phyloP scores from a whole-genome alignment of 64 coral and sea anemone species.

The Dendronephthya gigantea region DNA sequence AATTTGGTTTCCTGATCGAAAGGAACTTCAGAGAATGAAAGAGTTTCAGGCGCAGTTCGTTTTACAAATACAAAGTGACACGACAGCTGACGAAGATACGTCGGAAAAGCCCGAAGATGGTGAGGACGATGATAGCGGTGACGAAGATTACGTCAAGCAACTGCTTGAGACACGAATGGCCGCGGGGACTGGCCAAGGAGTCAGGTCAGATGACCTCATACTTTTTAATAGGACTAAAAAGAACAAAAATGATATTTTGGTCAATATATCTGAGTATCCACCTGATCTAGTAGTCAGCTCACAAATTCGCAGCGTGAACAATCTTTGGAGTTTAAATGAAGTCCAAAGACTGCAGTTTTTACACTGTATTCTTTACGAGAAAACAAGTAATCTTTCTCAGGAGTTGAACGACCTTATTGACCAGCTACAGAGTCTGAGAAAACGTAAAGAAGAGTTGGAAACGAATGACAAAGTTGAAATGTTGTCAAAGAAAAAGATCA shows the following conservation, averaged over 20 bases:
- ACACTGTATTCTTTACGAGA: not conserved
- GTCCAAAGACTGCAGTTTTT: not conserved
- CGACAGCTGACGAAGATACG: not conserved
- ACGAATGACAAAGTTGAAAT: not conserved
- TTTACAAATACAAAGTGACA: not conserved
- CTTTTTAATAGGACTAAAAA: not conserved
- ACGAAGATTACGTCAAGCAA: not conserved
- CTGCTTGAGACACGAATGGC: not conserved
- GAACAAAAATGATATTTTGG: not conserved
- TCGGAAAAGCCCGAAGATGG: not conserved
- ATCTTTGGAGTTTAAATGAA: not conserved
- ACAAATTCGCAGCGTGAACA: not conserved
- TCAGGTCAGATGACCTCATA: not conserved
- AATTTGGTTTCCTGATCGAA: not conserved
- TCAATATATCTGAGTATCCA: not conserved
- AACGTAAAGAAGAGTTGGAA: not conserved
- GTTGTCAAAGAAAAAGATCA: not conserved
- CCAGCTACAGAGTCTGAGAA: not conserved
- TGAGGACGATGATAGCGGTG: not conserved
- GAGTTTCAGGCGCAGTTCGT: not conserved
- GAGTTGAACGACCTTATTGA: not conserved
- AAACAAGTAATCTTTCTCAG: not conserved
- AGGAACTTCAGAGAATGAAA: not conserved
- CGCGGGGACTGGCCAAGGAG: not conserved
- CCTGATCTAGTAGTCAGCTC: not conserved